Base-by-base conservation (phyloP, 2,113 vertebrate species). In the Labeo catla region DNA sequence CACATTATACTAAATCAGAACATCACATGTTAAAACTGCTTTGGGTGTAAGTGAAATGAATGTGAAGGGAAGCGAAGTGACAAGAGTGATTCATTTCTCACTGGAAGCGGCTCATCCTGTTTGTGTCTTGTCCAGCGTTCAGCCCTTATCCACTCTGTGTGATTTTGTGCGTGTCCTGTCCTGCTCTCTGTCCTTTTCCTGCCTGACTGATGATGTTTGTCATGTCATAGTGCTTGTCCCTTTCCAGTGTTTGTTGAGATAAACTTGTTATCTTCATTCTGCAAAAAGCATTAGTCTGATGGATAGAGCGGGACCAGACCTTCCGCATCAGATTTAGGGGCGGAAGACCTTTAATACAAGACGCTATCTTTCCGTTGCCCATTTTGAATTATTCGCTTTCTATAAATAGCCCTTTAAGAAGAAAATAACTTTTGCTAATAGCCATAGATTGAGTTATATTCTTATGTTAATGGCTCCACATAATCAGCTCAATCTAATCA, bases 61-160 rank as follows among this genome's bases (percentile, higher is more conserved):
- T 80, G 43, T 45, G 4, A 86, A 63, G 1, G 11, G 34, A 63
- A 72, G 39, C 16, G 36, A 80, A 79, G 45, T 39, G 59, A 65
- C 43, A 23, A 34, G 50, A 45, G 11, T 84, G 77, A 66, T 79
- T 84, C 21, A 73, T 66, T 78, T 57, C 6, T 16, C 28, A 50
- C 45, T 36, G 81, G 85, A 78, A 79, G n/a, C 34, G 43, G 10
- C 84, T 80, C 87, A 84, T 84, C 85, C 85, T 88, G 84, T 88
- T 36, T 88, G 79, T 49, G 63, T 43, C 49, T 84, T 15, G 57
- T 82, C n/a, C 19, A 34, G 16, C 7, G n/a, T 12, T 68, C 23
- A 36, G 15, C 19, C 73, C 47, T 87, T 68, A 77, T 87, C 49
- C 36, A 15, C 79, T 49, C 52, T 52, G 43, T 34, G 65, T 79